Percentiles rank a stretch among this genome's conserved stretches.
Evolutionary conservation across 2,797 vertebrate species (phyloP).

Genomic region (Myotis planiceps): DNA sequence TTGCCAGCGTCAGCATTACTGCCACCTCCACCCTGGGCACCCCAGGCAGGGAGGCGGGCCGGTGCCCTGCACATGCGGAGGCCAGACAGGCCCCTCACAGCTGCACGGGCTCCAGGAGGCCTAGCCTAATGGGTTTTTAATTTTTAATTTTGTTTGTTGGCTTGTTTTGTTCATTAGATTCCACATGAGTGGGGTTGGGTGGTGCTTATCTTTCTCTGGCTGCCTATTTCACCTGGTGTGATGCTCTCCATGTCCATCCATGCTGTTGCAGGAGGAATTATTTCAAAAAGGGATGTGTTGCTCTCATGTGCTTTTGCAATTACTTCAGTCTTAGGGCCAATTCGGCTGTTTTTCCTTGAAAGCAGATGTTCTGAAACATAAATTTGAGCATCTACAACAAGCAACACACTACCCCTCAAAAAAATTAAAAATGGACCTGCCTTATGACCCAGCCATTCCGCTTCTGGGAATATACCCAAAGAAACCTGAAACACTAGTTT

Average conservation of each 20-base stretch:
- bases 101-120: background rate
- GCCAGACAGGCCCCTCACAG: background rate
- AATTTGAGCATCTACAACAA: background rate
- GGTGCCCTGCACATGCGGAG: background rate
- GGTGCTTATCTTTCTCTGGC: background rate
- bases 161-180: background rate
- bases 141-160: background rate
- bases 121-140: background rate
- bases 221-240: background rate
- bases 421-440: background rate
- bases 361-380: background rate
- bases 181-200: background rate
- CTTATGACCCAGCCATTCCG: background rate
- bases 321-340: background rate
- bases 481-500: background rate
- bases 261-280: background rate
- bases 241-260: background rate
- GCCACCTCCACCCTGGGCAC: conserved; percentile 76
- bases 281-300: background rate
- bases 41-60: background rate
- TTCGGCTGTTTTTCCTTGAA: background rate
- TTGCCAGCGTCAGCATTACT: conserved; percentile 86
- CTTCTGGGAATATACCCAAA: background rate
- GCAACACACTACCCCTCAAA: background rate
- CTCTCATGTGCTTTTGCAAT: background rate